Evolutionary conservation across 2,888 invertebrate genomes (phyloP), one percentile per base, ranked within the genome.

Genomic region (Zeuzera pyrina): DNA sequence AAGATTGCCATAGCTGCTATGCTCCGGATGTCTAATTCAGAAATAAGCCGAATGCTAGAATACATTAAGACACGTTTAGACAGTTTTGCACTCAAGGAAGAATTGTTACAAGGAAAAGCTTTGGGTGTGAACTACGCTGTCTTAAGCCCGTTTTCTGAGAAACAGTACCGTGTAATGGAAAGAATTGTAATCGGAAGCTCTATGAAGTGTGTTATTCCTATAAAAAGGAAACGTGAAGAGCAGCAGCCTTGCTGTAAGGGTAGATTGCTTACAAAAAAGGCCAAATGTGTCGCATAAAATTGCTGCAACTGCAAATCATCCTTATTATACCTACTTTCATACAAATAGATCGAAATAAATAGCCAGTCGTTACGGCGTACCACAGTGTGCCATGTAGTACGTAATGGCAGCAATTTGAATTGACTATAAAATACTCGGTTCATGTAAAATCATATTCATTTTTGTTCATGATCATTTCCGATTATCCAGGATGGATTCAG

Each of bases 391-490:
- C 46, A 43, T 41, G 61, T 59, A 61, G 57, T 58, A 60, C 59
- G 56, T 77, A 78, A 78, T 74, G 62, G 56, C 57, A 42, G 66
- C 66, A 69, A 78, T 78, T 77, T 71, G 64, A 65, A 25, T 25
- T 55, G 47, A 60, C 57, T 72, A 67, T 63, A 67, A 73, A 72
- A 70, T 64, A 59, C 57, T 64, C 54, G 58, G 59, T 64, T 60
- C 65, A 53, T 55, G 55, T 62, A 66, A 69, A 77, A 79, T 77
- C 72, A 74, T 67, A 62, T 67, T 68, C 71, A 70, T 74, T 71
- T 70, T 60, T 65, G 69, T 68, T n/a, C 74, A 67, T 71, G 74
- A 77, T 74, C 71, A 69, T 54, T 76, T 78, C 76, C 76, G 76
- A 74, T 77, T 76, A 73, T 68, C 64, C 57, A 57, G 73, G 72